Evolutionary conservation across 2,888 invertebrate genomes (phyloP), one percentile per base, ranked within the genome.

Genomic region (Drosophila setosimentum): DNA sequence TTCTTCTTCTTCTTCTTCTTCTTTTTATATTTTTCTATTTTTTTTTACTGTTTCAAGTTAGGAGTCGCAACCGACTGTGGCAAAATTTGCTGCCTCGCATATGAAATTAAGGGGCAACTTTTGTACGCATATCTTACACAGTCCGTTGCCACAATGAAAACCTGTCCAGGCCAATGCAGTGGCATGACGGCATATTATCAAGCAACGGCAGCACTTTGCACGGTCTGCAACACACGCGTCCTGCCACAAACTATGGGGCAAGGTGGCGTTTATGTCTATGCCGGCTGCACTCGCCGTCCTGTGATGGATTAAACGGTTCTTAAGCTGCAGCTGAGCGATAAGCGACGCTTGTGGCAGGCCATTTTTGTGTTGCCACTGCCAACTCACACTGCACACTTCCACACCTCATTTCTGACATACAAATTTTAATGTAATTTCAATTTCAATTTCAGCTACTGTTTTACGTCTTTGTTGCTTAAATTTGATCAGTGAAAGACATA

Each of bases 251-350:
- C 40, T 49, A 51, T 24, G 32, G 16, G 53, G 45, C 13, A 33
- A 50, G 50, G 55, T 45, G 45, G 55, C 4, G 61, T 50, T 57
- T n/a, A n/a, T 58, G 45, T 45, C 45, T 45, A 71, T 63, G 77
- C 58, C 48, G 78, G 81, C 64, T 87, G 83, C 83, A 80, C 76
- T 76, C 73, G 73, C 81, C 75, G 69, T 82, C 16, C 45, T 16
- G 80, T 87, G 86, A 87, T 85, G 90, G 75, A 87, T 87, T 85
- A 85, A 87, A 73, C 75, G 76, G 76, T 73, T 71, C 66, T 84
- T 78, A 80, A 81, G 81, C 89, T 87, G 85, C 83, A 85, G 62
- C 71, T 73, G 61, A 87, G 78, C 74, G 84, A 89, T 84, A 84
- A 89, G 79, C 75, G 71, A 40, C 61, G 69, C 69, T 77, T 68